Conservation (phyloP, 2,113 vertebrate species). For the Paedocypris sp. region DNA sequence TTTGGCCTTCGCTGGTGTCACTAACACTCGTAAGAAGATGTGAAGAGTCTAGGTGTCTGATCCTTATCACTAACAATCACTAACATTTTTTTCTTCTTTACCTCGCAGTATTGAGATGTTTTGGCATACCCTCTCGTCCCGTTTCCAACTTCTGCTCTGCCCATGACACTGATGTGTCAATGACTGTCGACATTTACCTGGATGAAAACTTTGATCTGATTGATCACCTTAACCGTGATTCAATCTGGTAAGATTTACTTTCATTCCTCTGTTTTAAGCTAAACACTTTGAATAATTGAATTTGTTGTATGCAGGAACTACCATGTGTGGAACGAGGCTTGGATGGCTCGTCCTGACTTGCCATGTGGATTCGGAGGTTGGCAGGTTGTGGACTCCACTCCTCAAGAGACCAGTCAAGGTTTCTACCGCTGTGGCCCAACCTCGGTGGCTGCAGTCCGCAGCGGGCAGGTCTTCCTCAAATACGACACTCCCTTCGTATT, state of each 20-base stretch:
- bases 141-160: slow-evolving; percentile 83
- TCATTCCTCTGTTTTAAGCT: neutral
- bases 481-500: slow-evolving; percentile 76
- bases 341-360: slow-evolving; percentile 81
- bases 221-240: slow-evolving; percentile 68
- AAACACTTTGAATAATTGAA: neutral
- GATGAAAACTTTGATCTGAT: slow-evolving; percentile 75
- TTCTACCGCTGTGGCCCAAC: slow-evolving; percentile 79
- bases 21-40: slow-evolving; percentile 58
- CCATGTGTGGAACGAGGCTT: slow-evolving; percentile 88
- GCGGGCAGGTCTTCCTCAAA: slow-evolving; percentile 74
- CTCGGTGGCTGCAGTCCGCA: slow-evolving; percentile 71
- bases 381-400: slow-evolving; percentile 72
- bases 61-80: too few relatives aligned
- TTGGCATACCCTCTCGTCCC: slow-evolving; percentile 71
- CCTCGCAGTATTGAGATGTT: slow-evolving; percentile 69
- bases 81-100: neutral
- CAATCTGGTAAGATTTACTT: slow-evolving; percentile 66
- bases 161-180: slow-evolving; percentile 78
- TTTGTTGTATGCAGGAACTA: slow-evolving; percentile 88
- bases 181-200: slow-evolving; percentile 79
- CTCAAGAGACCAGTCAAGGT: slow-evolving; percentile 83
- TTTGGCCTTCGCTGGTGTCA: slow-evolving; percentile 83
- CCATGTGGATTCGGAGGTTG: slow-evolving; percentile 69
- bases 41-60: too few relatives aligned